Evolutionary conservation across 2,797 vertebrate species (phyloP), one percentile per base, ranked within the genome.

Genomic region (Scleropages formosus): DNA sequence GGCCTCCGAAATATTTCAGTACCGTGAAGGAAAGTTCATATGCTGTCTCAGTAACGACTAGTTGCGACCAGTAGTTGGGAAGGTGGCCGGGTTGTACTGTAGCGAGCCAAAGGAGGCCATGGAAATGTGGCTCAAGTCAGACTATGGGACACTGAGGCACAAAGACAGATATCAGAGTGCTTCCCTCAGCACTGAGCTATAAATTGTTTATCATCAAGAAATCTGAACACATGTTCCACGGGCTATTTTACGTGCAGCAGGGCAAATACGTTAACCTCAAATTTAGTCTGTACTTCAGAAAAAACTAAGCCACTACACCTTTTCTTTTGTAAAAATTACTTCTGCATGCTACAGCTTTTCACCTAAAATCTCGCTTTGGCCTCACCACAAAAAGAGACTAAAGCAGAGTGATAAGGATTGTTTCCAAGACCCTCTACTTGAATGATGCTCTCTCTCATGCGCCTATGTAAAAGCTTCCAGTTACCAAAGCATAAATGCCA

Each of bases 401-500:
- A 51, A 69, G 16, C 66, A 8, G 18, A 2, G 6, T 39, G 2
- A 31, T 39, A 31, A 6, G 2, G 2, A 39, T 39, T n/a, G 44
- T 13, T 69, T 24, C 66, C 16, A 47, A 51, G 46, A 24, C 26
- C 66, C n/a, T 10, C 16, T 47, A 22, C 15, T 22, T 69, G 66
- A 69, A 44, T 12, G 66, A 69, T 69, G 13, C 10, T 16, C 66
- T n/a, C 0, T 49, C 66, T 4, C 20, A 44, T 22, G 10, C 66
- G 22, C 20, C 3, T 51, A 9, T 69, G 15, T 13, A 15, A 69
- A 16, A 71, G 47, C 69, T 71, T 58, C 53, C 69, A 4, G 22
- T 58, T 27, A 49, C 69, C 18, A 13, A 58, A 71, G 69, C 69
- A 22, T 39, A 71, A 71, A 71, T 27, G 69, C 51, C 51, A 58